phyloP scores from a whole-genome alignment of 2,113 vertebrate species.

The Cochlearius cochlearius region DNA sequence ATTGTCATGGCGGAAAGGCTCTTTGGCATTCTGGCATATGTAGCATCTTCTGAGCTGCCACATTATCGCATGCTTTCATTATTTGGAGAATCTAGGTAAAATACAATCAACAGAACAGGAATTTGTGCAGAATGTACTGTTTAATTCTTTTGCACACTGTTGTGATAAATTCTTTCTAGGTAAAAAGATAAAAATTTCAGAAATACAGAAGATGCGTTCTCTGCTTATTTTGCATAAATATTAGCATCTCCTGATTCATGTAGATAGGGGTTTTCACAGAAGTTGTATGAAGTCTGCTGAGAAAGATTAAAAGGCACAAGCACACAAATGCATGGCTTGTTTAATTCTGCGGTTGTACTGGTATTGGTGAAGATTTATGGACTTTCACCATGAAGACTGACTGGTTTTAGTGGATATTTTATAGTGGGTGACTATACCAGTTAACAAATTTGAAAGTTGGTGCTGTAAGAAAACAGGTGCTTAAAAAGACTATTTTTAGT shows the following conservation, averaged over 20 bases:
- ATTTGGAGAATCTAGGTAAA: constrained; percentile 91
- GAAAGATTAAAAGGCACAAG: neutral
- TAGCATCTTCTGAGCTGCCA: constrained; percentile 90
- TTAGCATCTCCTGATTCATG: neutral
- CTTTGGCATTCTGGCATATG: constrained; percentile 88
- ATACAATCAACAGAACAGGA: neutral
- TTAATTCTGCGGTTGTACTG: neutral
- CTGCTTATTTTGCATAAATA: neutral
- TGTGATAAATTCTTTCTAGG: neutral
- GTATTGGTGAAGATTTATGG: neutral
- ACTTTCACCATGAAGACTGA: neutral
- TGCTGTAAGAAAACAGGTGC: neutral
- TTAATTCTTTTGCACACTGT: neutral
- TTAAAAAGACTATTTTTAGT: neutral
- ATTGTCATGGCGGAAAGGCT: constrained; percentile 87
- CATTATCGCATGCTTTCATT: constrained; percentile 85
- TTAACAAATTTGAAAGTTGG: neutral
- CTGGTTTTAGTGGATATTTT: neutral
- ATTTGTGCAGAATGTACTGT: fast-evolving
- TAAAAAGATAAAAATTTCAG: neutral
- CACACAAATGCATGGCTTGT: neutral
- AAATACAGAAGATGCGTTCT: neutral
- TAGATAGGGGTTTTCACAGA: neutral
- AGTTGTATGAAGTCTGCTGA: neutral
- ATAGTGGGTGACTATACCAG: neutral